A percentile compares a stretch with the other conserved stretches of the same genome.
These are phyloP conservation scores for Apis laboriosa DNA, from an alignment of 1,140 invertebrate genomes.

Conservation along the genomic window DNA sequence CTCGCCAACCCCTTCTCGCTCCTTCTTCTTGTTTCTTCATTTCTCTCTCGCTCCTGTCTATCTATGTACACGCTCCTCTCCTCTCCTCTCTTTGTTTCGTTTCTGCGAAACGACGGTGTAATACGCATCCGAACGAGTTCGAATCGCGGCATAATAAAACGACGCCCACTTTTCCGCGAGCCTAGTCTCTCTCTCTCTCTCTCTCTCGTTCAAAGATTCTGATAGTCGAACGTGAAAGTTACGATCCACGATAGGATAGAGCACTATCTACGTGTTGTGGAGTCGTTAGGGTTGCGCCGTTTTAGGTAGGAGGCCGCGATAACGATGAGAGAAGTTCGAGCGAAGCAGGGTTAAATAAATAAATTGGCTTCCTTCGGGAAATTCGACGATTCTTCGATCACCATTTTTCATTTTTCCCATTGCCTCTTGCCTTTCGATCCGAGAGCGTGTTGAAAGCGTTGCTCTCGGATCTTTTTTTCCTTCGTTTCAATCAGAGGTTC, in stretches of 20 bases:
- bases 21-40: not conserved
- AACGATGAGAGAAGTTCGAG: too few relatives aligned
- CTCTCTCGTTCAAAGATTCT: constrained; percentile 4
- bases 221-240: constrained; percentile 46
- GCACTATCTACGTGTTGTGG: not conserved
- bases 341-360: too few relatives aligned
- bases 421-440: too few relatives aligned
- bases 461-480: too few relatives aligned
- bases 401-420: too few relatives aligned
- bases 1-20: constrained; percentile 7
- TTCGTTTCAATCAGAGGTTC: too few relatives aligned
- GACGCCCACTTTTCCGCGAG: constrained; percentile 35
- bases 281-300: too few relatives aligned
- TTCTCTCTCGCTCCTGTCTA: not conserved
- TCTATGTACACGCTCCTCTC: not conserved
- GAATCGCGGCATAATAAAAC: constrained; percentile 28
- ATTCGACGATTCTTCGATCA: too few relatives aligned
- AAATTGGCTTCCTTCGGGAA: too few relatives aligned
- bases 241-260: constrained; percentile 13
- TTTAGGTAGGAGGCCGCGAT: too few relatives aligned
- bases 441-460: too few relatives aligned
- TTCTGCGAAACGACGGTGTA: not conserved
- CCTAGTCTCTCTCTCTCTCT: not conserved
- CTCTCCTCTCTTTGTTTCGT: not conserved
- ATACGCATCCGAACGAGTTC: too few relatives aligned